A percentile compares a stretch with the other conserved stretches of the same genome.
These are phyloP conservation scores for Notarius quadriscutis DNA, from an alignment of 2,113 vertebrate species.

Conservation along the genomic window DNA sequence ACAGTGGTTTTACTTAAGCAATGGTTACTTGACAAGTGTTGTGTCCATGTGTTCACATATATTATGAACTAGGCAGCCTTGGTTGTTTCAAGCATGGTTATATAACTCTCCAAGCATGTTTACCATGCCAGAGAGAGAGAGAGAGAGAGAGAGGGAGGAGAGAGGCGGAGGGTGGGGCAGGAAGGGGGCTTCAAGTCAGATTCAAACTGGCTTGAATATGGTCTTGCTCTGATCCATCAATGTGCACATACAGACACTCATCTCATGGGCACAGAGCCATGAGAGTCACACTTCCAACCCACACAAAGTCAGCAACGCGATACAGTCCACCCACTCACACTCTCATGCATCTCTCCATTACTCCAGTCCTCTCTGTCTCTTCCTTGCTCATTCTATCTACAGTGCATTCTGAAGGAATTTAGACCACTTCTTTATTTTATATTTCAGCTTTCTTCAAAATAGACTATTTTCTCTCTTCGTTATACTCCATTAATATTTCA, in stretches of 20 bases:
- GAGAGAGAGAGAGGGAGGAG: not conserved
- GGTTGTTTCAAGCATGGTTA: conserved; percentile 32
- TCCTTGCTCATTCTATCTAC: not conserved
- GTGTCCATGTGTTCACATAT: conserved; percentile 20
- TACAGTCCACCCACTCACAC: conserved; percentile 27
- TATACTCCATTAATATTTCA: not conserved
- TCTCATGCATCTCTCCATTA: not conserved
- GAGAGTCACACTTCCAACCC: conserved; percentile 19
- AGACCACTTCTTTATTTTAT: conserved; percentile 2
- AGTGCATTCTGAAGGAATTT: not conserved
- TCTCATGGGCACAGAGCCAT: not conserved
- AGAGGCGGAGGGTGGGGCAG: not conserved
- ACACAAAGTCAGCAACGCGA: conserved; percentile 35
- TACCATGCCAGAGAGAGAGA: conserved; percentile 39
- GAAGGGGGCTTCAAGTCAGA: not conserved
- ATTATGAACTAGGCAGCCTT: not conserved
- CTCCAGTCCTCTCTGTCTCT: conserved; percentile 14
- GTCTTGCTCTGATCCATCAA: not conserved
- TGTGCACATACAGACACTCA: not conserved
- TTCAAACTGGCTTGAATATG: not conserved
- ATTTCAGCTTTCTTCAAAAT: too few species aligned
- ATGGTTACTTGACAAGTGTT: not conserved
- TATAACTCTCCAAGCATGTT: conserved; percentile 52
- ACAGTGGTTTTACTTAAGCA: not conserved
- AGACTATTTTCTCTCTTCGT: not conserved